phyloP scores from a whole-genome alignment of 2,888 invertebrate genomes.

The Hipparchia sbordonii region DNA sequence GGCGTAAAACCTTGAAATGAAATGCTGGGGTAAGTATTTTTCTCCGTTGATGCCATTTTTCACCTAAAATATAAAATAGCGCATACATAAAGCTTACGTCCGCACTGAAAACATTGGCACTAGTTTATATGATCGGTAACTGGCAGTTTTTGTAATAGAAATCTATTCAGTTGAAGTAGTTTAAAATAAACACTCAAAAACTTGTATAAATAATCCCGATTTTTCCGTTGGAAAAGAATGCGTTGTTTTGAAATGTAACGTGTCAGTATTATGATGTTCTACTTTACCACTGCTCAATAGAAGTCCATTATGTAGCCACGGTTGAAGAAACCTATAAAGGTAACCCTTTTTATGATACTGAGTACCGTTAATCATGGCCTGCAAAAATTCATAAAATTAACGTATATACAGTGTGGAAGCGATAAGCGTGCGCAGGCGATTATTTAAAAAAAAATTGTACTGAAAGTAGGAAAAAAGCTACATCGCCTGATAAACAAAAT shows the following conservation, averaged over 20 bases:
- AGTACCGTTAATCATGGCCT: conserved; percentile 75
- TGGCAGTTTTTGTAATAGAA: too few species aligned
- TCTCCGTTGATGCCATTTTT: conserved; percentile 84
- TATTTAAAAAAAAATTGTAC: too few species aligned
- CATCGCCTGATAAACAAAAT: too few species aligned
- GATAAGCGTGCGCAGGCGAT: too few species aligned
- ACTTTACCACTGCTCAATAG: conserved; percentile 65
- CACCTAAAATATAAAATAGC: conserved; percentile 52
- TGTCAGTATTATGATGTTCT: too few species aligned
- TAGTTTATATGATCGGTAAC: neutral
- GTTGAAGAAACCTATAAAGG: conserved; percentile 68
- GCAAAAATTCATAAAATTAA: conserved; percentile 29
- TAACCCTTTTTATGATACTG: conserved; percentile 77
- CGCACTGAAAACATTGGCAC: neutral
- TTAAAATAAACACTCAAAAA: too few species aligned
- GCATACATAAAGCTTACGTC: neutral
- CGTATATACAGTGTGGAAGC: too few species aligned
- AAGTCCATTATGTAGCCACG: conserved; percentile 79
- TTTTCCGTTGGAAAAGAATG: too few species aligned
- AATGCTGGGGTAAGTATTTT: conserved; percentile 86
- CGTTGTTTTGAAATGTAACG: too few species aligned
- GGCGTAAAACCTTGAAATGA: conserved; percentile 84
- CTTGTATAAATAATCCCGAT: too few species aligned
- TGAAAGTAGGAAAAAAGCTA: too few species aligned
- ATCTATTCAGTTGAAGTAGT: too few species aligned